phyloP scores from a whole-genome alignment of 1,140 invertebrate genomes.

The Lepidurus apus region DNA sequence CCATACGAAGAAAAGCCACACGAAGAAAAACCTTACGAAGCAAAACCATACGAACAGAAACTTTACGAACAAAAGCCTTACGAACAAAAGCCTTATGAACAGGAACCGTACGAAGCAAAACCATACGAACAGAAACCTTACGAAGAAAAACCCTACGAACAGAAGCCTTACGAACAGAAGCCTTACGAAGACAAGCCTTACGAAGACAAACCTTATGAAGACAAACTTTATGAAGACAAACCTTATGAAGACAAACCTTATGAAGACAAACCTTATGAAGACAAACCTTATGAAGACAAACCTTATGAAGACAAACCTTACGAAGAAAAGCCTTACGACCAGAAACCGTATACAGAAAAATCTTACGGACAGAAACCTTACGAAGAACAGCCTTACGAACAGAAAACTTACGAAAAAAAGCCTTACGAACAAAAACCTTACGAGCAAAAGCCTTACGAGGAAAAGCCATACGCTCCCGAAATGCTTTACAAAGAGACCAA shows the following conservation, averaged over 20 bases:
- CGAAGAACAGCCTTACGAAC: neutral
- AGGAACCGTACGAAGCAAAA: neutral
- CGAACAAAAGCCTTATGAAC: neutral
- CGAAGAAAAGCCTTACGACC: neutral
- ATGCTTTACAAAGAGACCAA: neutral
- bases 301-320: neutral
- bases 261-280: neutral
- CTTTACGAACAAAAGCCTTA: neutral
- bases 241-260: slow-evolving; percentile 1
- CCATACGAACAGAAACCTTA: neutral
- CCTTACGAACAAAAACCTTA: neutral
- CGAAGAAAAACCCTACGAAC: neutral
- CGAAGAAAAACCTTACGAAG: slow-evolving; percentile 1
- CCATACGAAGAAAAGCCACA: neutral
- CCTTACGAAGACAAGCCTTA: neutral
- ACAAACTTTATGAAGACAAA: neutral
- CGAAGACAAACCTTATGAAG: neutral
- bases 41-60: neutral
- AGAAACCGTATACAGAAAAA: neutral
- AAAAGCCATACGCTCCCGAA: neutral
- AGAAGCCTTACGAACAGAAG: neutral
- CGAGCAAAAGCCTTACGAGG: neutral
- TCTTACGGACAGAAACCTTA: neutral
- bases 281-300: neutral
- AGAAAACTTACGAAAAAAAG: neutral